Evolutionary conservation across 1,140 invertebrate species (phyloP).

Genomic region (Augochlora pura): DNA sequence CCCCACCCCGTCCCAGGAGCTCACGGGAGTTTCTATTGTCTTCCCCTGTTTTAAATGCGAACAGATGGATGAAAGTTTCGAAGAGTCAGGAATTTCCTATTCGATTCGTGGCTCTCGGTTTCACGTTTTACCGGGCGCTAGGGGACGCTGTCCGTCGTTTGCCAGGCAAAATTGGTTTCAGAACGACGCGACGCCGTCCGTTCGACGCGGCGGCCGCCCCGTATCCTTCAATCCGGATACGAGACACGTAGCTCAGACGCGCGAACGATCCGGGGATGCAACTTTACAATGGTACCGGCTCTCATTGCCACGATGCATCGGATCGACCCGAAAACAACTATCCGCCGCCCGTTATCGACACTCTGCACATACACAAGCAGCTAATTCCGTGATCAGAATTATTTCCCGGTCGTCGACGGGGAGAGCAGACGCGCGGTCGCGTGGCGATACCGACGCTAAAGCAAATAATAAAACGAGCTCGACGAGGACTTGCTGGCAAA

Average conservation of each 20-base stretch:
- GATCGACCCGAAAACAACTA: conserved; percentile 1
- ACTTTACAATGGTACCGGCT: background rate
- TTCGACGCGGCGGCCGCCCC: background rate
- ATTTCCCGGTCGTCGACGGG: background rate
- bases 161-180: background rate
- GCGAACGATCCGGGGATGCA: background rate
- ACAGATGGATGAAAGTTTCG: background rate
- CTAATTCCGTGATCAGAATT: conserved; percentile 16
- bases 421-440: background rate
- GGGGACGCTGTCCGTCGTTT: background rate
- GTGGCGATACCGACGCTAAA: background rate
- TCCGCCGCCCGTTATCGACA: conserved; percentile 5
- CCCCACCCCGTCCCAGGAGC: too few relatives aligned
- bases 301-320: background rate
- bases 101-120: background rate
- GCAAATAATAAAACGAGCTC: too few relatives aligned
- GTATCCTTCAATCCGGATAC: background rate
- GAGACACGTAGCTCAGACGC: conserved; percentile 9
- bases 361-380: conserved; percentile 1
- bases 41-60: background rate
- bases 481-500: background rate
- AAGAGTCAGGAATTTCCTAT: background rate
- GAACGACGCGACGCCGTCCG: background rate
- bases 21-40: background rate
- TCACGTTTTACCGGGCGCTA: background rate